Evolutionary conservation across 2,797 vertebrate genomes (phyloP).

Genomic region (Peromyscus nudipes): DNA sequence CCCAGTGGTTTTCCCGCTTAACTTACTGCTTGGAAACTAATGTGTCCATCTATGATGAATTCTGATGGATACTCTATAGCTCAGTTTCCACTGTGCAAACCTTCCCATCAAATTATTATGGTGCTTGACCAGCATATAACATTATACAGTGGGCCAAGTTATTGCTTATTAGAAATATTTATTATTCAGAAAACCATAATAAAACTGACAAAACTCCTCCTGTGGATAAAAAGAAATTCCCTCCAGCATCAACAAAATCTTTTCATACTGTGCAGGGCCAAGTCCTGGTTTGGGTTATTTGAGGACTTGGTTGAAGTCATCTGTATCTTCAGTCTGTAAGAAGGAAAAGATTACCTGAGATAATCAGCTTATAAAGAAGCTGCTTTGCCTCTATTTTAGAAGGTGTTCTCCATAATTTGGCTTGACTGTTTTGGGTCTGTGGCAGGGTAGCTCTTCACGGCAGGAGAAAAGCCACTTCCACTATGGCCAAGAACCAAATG

Average conservation of each 20-base stretch:
- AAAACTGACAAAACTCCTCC: slow-evolving; percentile 1
- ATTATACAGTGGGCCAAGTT: background rate
- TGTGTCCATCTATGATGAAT: slow-evolving; percentile 53
- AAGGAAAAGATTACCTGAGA: background rate
- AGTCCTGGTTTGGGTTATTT: background rate
- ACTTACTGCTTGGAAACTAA: slow-evolving; percentile 32
- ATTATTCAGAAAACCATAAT: slow-evolving; percentile 62
- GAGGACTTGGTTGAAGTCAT: background rate
- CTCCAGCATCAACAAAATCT: background rate
- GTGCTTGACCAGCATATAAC: background rate
- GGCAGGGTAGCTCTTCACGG: background rate
- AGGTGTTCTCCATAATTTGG: background rate
- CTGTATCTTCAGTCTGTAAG: background rate
- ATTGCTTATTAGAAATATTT: slow-evolving; percentile 6
- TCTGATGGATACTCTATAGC: slow-evolving; percentile 38
- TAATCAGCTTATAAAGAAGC: background rate
- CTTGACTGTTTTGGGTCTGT: background rate
- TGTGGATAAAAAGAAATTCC: background rate
- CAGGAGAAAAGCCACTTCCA: background rate
- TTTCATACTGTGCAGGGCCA: slow-evolving; percentile 42
- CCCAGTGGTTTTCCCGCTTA: slow-evolving; percentile 22
- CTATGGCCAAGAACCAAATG: background rate
- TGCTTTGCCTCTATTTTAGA: background rate
- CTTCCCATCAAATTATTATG: background rate
- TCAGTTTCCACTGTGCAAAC: slow-evolving; percentile 50